Evolutionary conservation across 2,113 vertebrate genomes (phyloP), one percentile per base, ranked within the genome.

Genomic region (Bubo bubo): DNA sequence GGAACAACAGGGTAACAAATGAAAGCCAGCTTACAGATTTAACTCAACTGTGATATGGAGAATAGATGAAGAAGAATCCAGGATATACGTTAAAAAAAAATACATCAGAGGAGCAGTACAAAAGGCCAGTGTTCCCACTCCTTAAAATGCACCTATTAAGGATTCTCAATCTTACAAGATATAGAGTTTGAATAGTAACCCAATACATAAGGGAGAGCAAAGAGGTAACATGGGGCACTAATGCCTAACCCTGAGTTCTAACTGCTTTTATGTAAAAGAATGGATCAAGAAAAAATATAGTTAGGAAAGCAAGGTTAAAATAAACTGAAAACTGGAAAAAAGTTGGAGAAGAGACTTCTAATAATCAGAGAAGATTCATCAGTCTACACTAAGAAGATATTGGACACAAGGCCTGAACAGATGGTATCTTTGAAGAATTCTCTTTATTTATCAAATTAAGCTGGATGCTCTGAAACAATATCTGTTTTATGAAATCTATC

Each of bases 401-500:
- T 47, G 26, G 53, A 68, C 19, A 58, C 4, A 15, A 79, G 32
- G 34, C 23, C 58, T 67, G 32, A 83, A 73, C 43, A 87, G 49
- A 82, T 8, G 5, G 26, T 39, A 45, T 84, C 63, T 52, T 88
- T 27, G 71, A 90, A 86, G 18, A 92, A 75, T 22, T 62, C 19
- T 93, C 75, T 86, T 83, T 77, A 82, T 94, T 92, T 82, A 92
- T 43, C 49, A 95, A 93, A 85, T 34, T 32, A 91, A 95, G 35
- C n/a, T 87, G 35, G 58, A 89, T 91, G 62, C 49, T 93, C 53
- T 79, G 35, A 79, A 84, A 89, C 32, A 93, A 27, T 94, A 91
- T 41, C 68, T 60, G 24, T 37, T 95, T 83, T 37, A 76, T 12
- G 5, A 94, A 95, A 91, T 66, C 49, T 81, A 86, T 62, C 88